Base-by-base conservation (phyloP, 2,113 vertebrate species). In the Mus pahari region DNA sequence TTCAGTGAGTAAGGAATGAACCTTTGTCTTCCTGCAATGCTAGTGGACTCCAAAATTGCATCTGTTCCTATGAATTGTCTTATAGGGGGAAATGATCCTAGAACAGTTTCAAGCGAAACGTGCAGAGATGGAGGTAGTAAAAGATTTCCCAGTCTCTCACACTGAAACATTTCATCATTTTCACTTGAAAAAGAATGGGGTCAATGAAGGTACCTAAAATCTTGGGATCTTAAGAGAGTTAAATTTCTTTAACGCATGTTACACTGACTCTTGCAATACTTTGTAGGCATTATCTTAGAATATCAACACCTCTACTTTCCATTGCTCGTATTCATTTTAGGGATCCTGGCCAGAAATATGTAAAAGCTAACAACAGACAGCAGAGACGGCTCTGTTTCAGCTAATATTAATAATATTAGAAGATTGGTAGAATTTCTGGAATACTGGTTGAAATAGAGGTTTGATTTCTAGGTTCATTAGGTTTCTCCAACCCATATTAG, bases 271-370 rank as follows among this genome's bases (percentile, higher is more conserved):
- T 9, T 1, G 7, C 13, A 71, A 64, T 16, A 14, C 17, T 68
- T n/a, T 2, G 1, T 10, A 86, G 7, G 6, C 28, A n/a, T 53
- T 4, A 36, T 19, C 14, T 58, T 39, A 42, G 17, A 26, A n/a
- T 26, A 70, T 20, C 2, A 42, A 0, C 0, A 1, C 10, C 22
- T 31, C 33, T 31, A 16, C 20, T 24, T 71, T n/a, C 16, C 33
- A 6, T 19, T 9, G 20, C 14, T 17, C 28, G 20, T 79, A 31
- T 53, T 64, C 10, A 5, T 10, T 79, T 24, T 53, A 2, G 1
- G 3, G 13, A 16, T 5, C 5, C 53, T 42, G 28, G 5, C 7
- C 3, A 66, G 20, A 86, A 86, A 39, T 19, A 0, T 17, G 68
- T 1, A 0, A 19, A 74, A 39, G 17, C 12, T 4, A 68, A 9